Conservation (phyloP, 2,113 vertebrate genomes). For the Lamprotornis superbus region DNA sequence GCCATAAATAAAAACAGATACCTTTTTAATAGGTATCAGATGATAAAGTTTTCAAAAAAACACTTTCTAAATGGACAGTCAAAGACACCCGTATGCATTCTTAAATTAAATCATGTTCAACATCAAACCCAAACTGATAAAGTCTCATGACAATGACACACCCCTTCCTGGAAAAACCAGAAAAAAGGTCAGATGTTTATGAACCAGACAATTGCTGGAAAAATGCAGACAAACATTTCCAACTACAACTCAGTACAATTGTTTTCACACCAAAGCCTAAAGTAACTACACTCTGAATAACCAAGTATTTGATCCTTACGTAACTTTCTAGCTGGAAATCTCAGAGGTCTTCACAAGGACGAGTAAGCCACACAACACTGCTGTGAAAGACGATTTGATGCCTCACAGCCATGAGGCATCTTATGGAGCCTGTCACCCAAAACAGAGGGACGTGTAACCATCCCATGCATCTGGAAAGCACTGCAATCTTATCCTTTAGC, state of each 20-base stretch:
- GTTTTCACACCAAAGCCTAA: not conserved
- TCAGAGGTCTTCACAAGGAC: not conserved
- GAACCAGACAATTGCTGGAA: conserved; percentile 58
- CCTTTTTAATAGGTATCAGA: not conserved
- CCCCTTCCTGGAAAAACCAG: conserved; percentile 39
- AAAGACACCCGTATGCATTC: not conserved
- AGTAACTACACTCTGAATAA: not conserved
- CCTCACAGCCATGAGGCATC: not conserved
- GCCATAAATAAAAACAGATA: not conserved
- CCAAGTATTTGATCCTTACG: not conserved
- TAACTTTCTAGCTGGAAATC: not conserved
- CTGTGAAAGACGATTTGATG: not conserved
- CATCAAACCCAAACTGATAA: conserved; percentile 9
- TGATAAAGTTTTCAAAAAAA: not conserved
- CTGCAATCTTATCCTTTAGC: not conserved
- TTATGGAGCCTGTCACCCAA: not conserved
- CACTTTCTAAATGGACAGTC: not conserved
- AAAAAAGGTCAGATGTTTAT: conserved; percentile 34
- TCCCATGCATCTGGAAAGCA: not conserved
- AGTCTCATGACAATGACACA: conserved; percentile 39
- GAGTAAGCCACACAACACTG: not conserved
- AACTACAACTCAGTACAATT: not conserved
- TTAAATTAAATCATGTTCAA: not conserved
- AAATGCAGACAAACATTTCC: conserved; percentile 25
- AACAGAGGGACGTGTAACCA: not conserved